Base-by-base conservation (phyloP, 2,888 invertebrate species). In the Athrips mouffetella region DNA sequence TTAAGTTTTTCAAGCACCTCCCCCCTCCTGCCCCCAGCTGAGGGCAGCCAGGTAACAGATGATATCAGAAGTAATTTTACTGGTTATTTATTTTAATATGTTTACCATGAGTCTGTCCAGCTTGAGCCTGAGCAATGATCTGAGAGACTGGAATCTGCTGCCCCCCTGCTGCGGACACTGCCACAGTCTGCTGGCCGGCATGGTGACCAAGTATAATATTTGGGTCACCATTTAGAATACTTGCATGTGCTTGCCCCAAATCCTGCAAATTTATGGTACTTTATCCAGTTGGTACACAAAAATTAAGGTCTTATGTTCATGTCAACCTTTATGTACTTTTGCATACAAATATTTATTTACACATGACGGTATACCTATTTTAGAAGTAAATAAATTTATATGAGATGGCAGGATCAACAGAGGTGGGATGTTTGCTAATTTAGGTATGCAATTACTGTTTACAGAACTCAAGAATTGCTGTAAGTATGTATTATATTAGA, bases 151-250 rank as follows among this genome's bases (percentile, higher is more conserved):
- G 88, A 61, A 89, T 84, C 58, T 88, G 88, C 58, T 89, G 88
- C 2, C 73, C 73, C 7, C 73, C 74, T 0, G 79, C 65, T 1
- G 78, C 80, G 3, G 86, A 84, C 3, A 88, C 86, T 2, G 85
- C 80, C 47, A 85, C 84, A 57, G 84, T 85, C 1, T 75, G 65
- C 55, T 82, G 86, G 3, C 88, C 86, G 2, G 76, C 72, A 71
- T 91, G 91, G 57, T 91, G 91, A n/a, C 90, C 87, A 49, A 91
- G 78, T 68, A 91, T 82, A 42, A 89, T 83, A 57, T 87, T 86
- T 20, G 87, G 87, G 60, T 89, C 89, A 11, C 88, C 89, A 70
- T 89, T 89, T 15, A 89, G 68, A 60, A 89, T 78, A 57, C 82
- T 80, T 10, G 84, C 76, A 65, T 89, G 88, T 21, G 80, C 70